Conservation (phyloP, 2,797 vertebrate genomes). For the Pseudochirops corinnae region DNA sequence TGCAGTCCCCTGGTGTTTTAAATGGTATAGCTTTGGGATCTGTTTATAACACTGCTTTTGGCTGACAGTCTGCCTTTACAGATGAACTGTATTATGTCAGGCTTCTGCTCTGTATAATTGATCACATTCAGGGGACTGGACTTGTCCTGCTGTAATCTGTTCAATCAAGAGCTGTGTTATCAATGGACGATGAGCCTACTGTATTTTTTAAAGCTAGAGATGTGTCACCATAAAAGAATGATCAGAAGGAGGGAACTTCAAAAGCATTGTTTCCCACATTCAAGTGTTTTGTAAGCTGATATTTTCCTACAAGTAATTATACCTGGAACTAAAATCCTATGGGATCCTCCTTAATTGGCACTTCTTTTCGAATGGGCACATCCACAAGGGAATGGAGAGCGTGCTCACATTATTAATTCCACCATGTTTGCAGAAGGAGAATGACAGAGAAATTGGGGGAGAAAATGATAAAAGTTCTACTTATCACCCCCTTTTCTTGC, state of each 20-base stretch:
- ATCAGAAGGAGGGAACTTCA: neutral
- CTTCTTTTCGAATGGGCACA: neutral
- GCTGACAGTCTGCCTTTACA: neutral
- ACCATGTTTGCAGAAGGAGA: neutral
- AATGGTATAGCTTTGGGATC: fast-evolving
- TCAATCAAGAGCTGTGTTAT: neutral
- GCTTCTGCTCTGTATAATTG: too few relatives aligned
- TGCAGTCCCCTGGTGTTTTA: too few relatives aligned
- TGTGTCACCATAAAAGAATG: neutral
- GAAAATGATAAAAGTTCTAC: neutral
- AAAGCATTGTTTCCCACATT: neutral
- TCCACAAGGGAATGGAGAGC: neutral
- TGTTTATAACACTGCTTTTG: neutral
- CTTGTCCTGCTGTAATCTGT: neutral
- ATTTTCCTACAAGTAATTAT: neutral
- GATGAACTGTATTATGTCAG: neutral
- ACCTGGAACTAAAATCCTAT: neutral
- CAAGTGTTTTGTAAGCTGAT: neutral
- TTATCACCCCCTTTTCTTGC: neutral
- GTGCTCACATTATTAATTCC: fast-evolving
- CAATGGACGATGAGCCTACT: neutral
- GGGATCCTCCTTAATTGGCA: neutral
- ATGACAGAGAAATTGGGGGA: neutral
- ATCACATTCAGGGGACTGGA: neutral
- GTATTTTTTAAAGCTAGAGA: neutral